Evolutionary conservation across 2,797 vertebrate genomes (phyloP).

Genomic region (Scomberomorus guttatus): DNA sequence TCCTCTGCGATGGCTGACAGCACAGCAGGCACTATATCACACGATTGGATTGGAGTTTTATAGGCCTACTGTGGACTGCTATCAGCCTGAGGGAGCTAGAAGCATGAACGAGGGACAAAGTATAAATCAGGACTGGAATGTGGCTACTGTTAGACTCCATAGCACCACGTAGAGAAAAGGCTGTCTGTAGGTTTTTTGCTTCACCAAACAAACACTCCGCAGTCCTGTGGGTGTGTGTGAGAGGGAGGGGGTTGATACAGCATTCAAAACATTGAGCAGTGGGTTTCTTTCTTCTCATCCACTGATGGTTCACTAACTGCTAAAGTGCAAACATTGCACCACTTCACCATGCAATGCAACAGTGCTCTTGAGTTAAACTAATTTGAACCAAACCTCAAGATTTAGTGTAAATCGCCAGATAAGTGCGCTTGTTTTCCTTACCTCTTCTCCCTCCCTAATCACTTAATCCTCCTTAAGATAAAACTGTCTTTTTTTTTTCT

Average conservation of each 20-base stretch:
- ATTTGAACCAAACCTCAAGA: slow-evolving; percentile 35
- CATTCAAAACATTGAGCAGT: neutral
- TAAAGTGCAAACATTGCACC: slow-evolving; percentile 4
- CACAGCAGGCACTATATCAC: slow-evolving; percentile 71
- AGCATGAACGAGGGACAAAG: slow-evolving; percentile 28
- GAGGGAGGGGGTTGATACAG: neutral
- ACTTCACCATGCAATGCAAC: neutral
- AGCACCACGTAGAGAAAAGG: slow-evolving; percentile 27
- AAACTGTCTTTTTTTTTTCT: slow-evolving; percentile 30
- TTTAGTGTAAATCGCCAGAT: slow-evolving; percentile 35
- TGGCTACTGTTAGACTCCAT: slow-evolving; percentile 50
- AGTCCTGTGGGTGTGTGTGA: slow-evolving; percentile 12
- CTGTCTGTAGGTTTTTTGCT: slow-evolving; percentile 32
- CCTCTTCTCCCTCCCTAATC: slow-evolving; percentile 42
- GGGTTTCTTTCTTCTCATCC: slow-evolving; percentile 1
- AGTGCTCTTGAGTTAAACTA: slow-evolving; percentile 19
- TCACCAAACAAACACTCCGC: slow-evolving; percentile 44
- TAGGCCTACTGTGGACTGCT: slow-evolving; percentile 54
- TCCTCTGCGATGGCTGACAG: slow-evolving; percentile 69
- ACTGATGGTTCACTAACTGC: slow-evolving; percentile 13
- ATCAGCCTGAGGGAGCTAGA: slow-evolving; percentile 52
- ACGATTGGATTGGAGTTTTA: slow-evolving; percentile 62
- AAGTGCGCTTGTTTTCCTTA: slow-evolving; percentile 37
- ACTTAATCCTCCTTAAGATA: slow-evolving; percentile 60
- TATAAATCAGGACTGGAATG: slow-evolving; percentile 71